phyloP scores from a whole-genome alignment of 1,140 invertebrate genomes.

The Argopecten irradians region DNA sequence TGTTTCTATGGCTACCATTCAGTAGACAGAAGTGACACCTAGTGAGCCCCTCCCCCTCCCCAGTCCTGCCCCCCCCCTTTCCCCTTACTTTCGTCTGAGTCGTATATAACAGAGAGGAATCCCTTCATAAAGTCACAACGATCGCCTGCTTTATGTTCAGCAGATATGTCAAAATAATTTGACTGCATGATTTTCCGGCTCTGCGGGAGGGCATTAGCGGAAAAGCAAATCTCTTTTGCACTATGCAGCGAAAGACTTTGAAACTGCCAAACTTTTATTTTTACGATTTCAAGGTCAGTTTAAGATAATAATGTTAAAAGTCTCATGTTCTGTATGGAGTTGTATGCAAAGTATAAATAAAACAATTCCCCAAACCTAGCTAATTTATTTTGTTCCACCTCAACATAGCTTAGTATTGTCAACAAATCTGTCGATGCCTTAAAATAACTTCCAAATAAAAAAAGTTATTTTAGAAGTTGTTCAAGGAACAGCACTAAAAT shows the following conservation, averaged over 20 bases:
- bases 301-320: neutral
- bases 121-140: neutral
- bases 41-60: neutral
- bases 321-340: neutral
- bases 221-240: constrained; percentile 10
- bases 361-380: no score
- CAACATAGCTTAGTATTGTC: no score
- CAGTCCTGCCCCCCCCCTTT: no score
- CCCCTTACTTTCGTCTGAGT: neutral
- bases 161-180: constrained; percentile 23
- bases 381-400: no score
- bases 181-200: constrained; percentile 20
- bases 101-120: neutral
- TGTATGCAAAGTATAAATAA: no score
- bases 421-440: no score
- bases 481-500: no score
- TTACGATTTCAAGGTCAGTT: neutral
- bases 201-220: constrained; percentile 19
- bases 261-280: neutral
- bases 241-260: neutral
- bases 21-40: neutral
- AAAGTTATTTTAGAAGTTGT: no score
- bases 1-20: neutral
- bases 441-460: no score
- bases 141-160: constrained; percentile 1